Percentiles rank a stretch among this genome's conserved stretches.
Conservation (phyloP, 2,797 vertebrate genomes). For the Myiotriccus ornatus region DNA sequence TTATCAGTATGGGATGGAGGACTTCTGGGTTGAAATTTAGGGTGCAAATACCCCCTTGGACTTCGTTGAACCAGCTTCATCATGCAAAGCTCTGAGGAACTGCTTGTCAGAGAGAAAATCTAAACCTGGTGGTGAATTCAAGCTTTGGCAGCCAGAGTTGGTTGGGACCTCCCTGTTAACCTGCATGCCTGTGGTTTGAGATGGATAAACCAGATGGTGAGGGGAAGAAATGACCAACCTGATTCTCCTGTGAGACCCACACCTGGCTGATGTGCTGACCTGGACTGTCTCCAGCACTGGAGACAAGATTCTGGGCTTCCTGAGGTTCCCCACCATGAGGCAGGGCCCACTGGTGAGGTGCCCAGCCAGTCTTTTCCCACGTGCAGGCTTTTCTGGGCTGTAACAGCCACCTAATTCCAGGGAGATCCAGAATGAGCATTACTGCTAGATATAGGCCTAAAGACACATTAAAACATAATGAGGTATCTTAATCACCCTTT, state of each 20-base stretch:
- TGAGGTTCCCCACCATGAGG: no score
- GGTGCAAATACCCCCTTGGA: background rate
- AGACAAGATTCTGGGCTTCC: background rate
- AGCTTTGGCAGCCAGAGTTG: background rate
- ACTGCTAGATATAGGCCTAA: slow-evolving; percentile 47
- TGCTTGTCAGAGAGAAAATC: background rate
- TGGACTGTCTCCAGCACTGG: background rate
- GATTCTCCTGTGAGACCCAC: background rate
- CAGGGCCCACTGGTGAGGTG: background rate
- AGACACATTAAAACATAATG: slow-evolving; percentile 70
- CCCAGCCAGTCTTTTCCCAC: background rate
- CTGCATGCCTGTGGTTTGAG: background rate
- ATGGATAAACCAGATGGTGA: background rate
- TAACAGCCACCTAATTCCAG: background rate
- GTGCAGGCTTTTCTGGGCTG: background rate
- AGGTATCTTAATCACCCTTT: slow-evolving; percentile 69
- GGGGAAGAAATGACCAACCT: background rate
- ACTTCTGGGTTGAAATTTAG: background rate
- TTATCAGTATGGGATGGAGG: background rate
- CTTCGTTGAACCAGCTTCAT: background rate
- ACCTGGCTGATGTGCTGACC: background rate
- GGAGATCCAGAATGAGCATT: slow-evolving; percentile 7
- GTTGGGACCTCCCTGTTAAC: background rate
- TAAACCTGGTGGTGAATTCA: background rate
- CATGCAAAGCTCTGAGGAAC: background rate